Evolutionary conservation across 2,113 vertebrate genomes (phyloP).

Genomic region (Fulmarus glacialis): DNA sequence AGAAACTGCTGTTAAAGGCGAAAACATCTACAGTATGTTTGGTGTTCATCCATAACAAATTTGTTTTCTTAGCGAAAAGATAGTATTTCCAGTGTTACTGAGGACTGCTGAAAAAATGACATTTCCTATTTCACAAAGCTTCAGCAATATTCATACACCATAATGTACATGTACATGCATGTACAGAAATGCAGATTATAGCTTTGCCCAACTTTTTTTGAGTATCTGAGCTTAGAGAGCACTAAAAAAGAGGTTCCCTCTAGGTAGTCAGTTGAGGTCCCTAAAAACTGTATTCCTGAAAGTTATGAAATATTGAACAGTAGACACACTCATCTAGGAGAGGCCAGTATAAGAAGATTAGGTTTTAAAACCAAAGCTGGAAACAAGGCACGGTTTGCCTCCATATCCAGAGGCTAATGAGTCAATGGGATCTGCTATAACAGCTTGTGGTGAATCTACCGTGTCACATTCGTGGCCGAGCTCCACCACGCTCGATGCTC

Average conservation of each 20-base stretch:
- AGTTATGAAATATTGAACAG: not conserved
- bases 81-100: not conserved
- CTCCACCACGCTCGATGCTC: rapidly evolving
- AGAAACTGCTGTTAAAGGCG: not conserved
- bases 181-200: not conserved
- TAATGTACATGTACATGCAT: too few species aligned
- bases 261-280: not conserved
- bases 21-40: not conserved
- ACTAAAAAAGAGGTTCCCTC: not conserved
- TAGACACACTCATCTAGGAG: not conserved
- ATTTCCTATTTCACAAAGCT: not conserved
- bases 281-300: not conserved
- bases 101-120: not conserved
- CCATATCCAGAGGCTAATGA: not conserved
- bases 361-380: not conserved
- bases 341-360: not conserved
- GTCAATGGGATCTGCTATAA: not conserved
- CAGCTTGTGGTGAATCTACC: not conserved
- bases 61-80: not conserved
- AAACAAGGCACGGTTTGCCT: not conserved
- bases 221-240: not conserved
- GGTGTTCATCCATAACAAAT: not conserved
- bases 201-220: not conserved
- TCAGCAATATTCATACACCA: not conserved
- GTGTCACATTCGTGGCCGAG: rapidly evolving